A percentile compares a stretch with the other conserved stretches of the same genome.
Conservation (phyloP, 2,113 vertebrate species). For the Hymenochirus boettgeri region DNA sequence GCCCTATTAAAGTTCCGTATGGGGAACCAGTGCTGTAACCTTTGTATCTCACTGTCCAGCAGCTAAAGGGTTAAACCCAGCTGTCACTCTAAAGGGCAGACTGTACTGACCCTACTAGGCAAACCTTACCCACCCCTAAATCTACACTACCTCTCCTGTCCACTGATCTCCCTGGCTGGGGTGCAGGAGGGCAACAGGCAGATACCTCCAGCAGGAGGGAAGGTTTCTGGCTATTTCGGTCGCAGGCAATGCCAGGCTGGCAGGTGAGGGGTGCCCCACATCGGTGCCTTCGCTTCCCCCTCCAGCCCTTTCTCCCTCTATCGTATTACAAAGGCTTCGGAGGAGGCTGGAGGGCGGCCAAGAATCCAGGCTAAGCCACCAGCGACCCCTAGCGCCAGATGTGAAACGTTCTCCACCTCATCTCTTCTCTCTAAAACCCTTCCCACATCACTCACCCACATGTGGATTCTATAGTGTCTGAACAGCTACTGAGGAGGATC, state of each 20-base stretch:
- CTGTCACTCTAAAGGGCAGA: no score
- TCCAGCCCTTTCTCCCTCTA: not conserved
- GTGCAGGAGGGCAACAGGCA: not conserved
- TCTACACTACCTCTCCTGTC: slow-evolving; percentile 2
- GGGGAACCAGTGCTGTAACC: no score
- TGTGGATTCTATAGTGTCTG: no score
- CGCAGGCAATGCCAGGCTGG: slow-evolving; percentile 2
- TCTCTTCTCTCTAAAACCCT: not conserved
- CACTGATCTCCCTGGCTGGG: not conserved
- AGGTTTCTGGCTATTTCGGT: not conserved
- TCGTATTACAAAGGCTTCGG: slow-evolving; percentile 29
- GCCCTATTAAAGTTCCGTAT: no score
- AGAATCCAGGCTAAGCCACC: not conserved
- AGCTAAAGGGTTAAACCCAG: no score
- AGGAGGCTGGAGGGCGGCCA: slow-evolving; percentile 30
- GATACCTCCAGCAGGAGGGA: not conserved
- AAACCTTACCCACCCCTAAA: not conserved
- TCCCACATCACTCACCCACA: no score
- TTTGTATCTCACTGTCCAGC: no score
- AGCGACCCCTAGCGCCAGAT: slow-evolving; percentile 5
- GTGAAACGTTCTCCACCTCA: not conserved
- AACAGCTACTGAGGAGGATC: no score
- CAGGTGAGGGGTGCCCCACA: slow-evolving; percentile 22
- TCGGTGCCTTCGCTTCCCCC: not conserved
- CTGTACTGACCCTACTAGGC: no score